A percentile compares a stretch with the other conserved stretches of the same genome.
Evolutionary conservation across 2,113 vertebrate species (phyloP).

Genomic region (Nestor notabilis): DNA sequence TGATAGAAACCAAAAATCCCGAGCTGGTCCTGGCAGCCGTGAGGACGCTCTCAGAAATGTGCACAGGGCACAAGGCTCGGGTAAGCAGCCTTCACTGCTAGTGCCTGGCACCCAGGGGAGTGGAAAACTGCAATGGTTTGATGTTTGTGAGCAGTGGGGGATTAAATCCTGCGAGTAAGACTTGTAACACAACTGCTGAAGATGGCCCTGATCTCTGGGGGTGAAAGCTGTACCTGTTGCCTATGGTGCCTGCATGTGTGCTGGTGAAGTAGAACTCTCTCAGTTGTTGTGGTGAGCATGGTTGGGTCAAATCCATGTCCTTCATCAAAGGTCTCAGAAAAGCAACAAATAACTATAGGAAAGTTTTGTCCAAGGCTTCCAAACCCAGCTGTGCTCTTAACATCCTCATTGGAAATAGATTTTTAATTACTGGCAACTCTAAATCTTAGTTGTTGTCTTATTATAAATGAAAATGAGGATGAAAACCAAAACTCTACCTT

Average conservation of each 20-base stretch:
- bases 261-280: neutral
- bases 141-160: neutral
- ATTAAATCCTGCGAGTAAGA: neutral
- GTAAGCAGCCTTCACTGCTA: conserved; percentile 67
- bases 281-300: neutral
- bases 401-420: neutral
- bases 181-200: neutral
- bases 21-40: conserved; percentile 91
- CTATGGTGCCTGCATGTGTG: neutral
- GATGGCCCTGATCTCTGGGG: neutral
- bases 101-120: neutral
- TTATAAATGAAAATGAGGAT: neutral
- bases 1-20: conserved; percentile 85
- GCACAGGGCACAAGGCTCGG: conserved; percentile 89
- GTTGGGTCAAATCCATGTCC: neutral
- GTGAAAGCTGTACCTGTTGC: neutral
- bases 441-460: neutral
- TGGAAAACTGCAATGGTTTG: neutral
- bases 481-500: neutral
- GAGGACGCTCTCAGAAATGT: conserved; percentile 91
- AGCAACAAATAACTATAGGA: neutral
- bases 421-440: neutral
- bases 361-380: neutral
- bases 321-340: neutral
- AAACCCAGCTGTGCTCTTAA: neutral